Evolutionary conservation across 2,888 invertebrate genomes (phyloP).

Genomic region (Dryadula phaetusa): DNA sequence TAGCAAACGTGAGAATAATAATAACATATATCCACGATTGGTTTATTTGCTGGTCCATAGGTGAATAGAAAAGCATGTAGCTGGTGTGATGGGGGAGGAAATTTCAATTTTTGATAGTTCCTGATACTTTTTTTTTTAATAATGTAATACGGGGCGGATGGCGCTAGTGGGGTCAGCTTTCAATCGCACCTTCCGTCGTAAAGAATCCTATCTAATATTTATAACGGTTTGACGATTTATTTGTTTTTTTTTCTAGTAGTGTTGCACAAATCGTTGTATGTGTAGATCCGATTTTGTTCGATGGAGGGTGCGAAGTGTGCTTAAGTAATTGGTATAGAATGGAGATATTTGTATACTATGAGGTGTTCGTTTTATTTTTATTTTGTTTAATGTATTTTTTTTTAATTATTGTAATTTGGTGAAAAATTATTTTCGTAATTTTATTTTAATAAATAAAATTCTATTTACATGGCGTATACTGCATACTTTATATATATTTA

Average conservation of each 20-base stretch:
- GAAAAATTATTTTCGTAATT: background rate
- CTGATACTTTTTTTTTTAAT: slow-evolving; percentile 1
- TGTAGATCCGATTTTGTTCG: slow-evolving; percentile 15
- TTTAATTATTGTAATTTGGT: background rate
- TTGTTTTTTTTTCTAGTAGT: background rate
- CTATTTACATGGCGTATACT: slow-evolving; percentile 22
- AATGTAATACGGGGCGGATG: slow-evolving; percentile 24
- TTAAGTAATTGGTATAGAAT: background rate
- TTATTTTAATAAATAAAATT: background rate
- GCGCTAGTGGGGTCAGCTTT: slow-evolving; percentile 35
- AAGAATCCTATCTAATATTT: slow-evolving; percentile 13
- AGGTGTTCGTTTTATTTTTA: background rate
- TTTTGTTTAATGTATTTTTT: background rate
- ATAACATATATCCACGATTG: slow-evolving; percentile 34
- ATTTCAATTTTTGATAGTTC: slow-evolving; percentile 18
- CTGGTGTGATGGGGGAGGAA: slow-evolving; percentile 12
- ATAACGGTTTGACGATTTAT: background rate
- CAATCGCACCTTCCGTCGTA: slow-evolving; percentile 25
- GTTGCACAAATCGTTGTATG: slow-evolving; percentile 1
- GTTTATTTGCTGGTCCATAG: slow-evolving; percentile 20
- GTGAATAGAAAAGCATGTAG: slow-evolving; percentile 20
- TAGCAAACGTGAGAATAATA: slow-evolving; percentile 45
- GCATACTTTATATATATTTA: slow-evolving; percentile 6
- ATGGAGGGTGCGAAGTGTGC: slow-evolving; percentile 21
- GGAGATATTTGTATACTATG: background rate